These are phyloP conservation scores for Eriosoma lanigerum DNA, from an alignment of 1,140 invertebrate species.

Conservation along the genomic window DNA sequence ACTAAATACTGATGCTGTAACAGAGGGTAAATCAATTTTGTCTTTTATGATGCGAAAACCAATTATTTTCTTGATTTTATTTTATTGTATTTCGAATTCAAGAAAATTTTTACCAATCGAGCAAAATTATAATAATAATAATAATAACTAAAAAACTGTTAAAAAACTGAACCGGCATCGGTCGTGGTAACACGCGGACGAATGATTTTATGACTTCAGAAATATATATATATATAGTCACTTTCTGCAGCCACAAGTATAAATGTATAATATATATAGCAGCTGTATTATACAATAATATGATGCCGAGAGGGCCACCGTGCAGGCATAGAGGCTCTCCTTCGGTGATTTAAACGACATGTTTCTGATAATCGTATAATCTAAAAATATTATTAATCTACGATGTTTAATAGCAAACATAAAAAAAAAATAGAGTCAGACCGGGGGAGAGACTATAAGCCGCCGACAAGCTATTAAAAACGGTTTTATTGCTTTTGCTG, in stretches of 20 bases:
- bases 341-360: conserved; percentile 50
- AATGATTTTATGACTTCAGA: conserved; percentile 46
- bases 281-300: neutral
- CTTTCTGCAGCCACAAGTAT: neutral
- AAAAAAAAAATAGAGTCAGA: conserved; percentile 30
- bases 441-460: conserved; percentile 4
- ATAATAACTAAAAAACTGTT: conserved; percentile 10
- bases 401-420: conserved; percentile 49
- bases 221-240: conserved; percentile 4
- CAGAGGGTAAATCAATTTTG: neutral
- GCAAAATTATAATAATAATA: conserved; percentile 16
- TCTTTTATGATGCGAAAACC: conserved; percentile 22
- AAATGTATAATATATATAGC: neutral
- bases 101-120: conserved; percentile 1
- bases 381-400: conserved; percentile 52
- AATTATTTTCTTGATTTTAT: neutral
- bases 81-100: neutral
- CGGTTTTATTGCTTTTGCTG: conserved; percentile 34
- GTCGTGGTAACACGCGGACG: neutral
- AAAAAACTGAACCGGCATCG: neutral
- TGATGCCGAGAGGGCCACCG: conserved; percentile 34
- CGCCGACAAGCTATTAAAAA: conserved; percentile 51
- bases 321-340: neutral
- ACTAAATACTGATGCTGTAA: too few species aligned
- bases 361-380: conserved; percentile 52